These are phyloP conservation scores for Stenopsyche tienmushanensis DNA, from an alignment of 1,140 invertebrate species.

Conservation along the genomic window DNA sequence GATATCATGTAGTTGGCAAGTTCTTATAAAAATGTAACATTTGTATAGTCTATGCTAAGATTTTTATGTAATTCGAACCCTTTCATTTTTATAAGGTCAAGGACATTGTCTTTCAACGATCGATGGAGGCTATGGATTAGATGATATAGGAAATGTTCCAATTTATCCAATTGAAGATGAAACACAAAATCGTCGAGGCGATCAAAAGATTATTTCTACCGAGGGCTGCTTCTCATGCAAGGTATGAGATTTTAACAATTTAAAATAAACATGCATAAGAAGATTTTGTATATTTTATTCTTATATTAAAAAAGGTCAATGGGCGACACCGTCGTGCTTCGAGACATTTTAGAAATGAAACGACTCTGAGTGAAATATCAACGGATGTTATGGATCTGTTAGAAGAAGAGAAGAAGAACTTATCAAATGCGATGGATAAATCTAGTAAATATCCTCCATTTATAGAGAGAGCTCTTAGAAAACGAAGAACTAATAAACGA, in stretches of 20 bases:
- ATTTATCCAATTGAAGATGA: slow-evolving; percentile 62
- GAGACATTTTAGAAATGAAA: slow-evolving; percentile 35
- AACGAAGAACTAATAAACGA: slow-evolving; percentile 38
- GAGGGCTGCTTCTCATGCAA: slow-evolving; percentile 91
- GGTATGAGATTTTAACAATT: no score
- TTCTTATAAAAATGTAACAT: slow-evolving; percentile 37
- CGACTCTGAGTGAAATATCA: slow-evolving; percentile 27
- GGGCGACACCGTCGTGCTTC: slow-evolving; percentile 50
- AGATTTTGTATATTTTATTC: slow-evolving; percentile 15
- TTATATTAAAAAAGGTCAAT: slow-evolving; percentile 44
- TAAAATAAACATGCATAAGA: background rate
- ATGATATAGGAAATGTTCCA: slow-evolving; percentile 68
- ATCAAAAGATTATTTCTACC: slow-evolving; percentile 76
- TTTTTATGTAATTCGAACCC: no score
- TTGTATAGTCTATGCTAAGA: no score
- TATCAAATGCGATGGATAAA: slow-evolving; percentile 24
- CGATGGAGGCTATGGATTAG: slow-evolving; percentile 62
- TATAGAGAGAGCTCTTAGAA: slow-evolving; percentile 40
- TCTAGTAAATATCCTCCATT: slow-evolving; percentile 41
- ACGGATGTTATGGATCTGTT: slow-evolving; percentile 29
- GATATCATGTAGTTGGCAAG: slow-evolving; percentile 74
- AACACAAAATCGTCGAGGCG: slow-evolving; percentile 47
- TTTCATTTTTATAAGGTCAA: slow-evolving; percentile 48
- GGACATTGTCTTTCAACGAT: slow-evolving; percentile 82
- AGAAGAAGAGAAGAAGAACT: slow-evolving; percentile 35